Percentiles rank a stretch among this genome's conserved stretches.
Evolutionary conservation across 2,888 invertebrate genomes (phyloP).

Genomic region (Anthophora plumipes): DNA sequence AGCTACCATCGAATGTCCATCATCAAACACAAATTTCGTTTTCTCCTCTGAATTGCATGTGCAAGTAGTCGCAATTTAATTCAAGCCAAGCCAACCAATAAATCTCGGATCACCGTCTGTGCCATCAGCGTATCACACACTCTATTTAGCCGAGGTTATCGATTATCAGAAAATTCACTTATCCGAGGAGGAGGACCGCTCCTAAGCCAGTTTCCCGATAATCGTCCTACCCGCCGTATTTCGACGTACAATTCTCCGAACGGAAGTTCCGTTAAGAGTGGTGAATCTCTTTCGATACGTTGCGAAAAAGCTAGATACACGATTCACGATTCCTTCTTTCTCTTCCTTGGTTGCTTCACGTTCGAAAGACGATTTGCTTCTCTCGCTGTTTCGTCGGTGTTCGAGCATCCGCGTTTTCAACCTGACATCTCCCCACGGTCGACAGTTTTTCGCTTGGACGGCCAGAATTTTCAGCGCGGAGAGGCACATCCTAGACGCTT

Average conservation of each 20-base stretch:
- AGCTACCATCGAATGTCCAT: background rate
- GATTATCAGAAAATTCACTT: slow-evolving; percentile 49
- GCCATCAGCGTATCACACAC: slow-evolving; percentile 34
- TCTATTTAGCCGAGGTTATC: slow-evolving; percentile 39
- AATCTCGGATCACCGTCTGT: slow-evolving; percentile 2
- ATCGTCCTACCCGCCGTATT: slow-evolving; percentile 20
- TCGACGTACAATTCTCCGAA: slow-evolving; percentile 14
- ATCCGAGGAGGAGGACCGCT: background rate
- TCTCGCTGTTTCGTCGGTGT: background rate
- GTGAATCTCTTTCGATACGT: slow-evolving; percentile 12
- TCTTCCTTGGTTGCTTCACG: slow-evolving; percentile 31
- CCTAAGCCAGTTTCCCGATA: slow-evolving; percentile 27
- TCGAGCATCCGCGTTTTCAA: slow-evolving; percentile 17
- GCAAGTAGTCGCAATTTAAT: background rate
- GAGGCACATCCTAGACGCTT: slow-evolving; percentile 38
- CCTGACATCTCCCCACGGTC: slow-evolving; percentile 7
- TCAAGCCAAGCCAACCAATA: background rate
- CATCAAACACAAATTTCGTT: background rate
- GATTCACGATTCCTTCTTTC: too few relatives aligned
- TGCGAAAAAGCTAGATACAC: slow-evolving; percentile 1
- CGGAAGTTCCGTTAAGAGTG: slow-evolving; percentile 3
- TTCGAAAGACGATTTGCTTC: slow-evolving; percentile 45
- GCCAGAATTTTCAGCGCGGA: slow-evolving; percentile 30
- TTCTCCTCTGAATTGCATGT: too few relatives aligned
- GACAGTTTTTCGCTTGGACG: slow-evolving; percentile 53